Base-by-base conservation (phyloP, 2,888 invertebrate species). In the Drosophila pegasa region DNA sequence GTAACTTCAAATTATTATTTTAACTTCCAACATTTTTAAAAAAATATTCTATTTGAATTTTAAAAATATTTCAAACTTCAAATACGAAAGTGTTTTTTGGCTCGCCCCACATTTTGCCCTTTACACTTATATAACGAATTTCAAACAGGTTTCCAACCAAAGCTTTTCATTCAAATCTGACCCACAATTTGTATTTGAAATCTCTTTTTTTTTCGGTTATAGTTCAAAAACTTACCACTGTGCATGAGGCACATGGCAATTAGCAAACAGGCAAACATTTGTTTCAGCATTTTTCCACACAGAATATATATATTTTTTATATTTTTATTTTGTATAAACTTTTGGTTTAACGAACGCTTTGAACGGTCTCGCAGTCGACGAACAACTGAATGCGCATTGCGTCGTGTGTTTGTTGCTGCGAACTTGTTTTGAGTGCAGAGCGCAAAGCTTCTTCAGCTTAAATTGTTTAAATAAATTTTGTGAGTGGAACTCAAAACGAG, bases 211-310 rank as follows among this genome's bases (percentile, higher is more conserved):
- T 27, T 10, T 25, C 14, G 8, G n/a, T 7, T 18, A 3, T 7
- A 45, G 7, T 16, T 16, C 6, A 29, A 31, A 40, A 65, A 87
- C 91, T 90, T 80, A 91, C 91, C 91, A 65, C 79, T 87, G 66
- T 90, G 86, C 75, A 89, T 77, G 16, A 90, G 60, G 61, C 90
- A 89, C 71, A 91, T 78, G 67, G 90, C 85, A 74, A 91, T 64
- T 40, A 88, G 66, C 55, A 83, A 63, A 62, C 87, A 60, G 50
- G 65, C 82, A 48, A 89, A 75, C 51, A 91, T 67, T 81, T 91
- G 83, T 73, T 87, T 87, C 71, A 89, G 50, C 91, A 91, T 91
- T 71, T 80, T 87, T n/a, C 18, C 18, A 41, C 16, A 12, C 25
- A 20, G 9, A 62, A 18, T n/a, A 20, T 18, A 45, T 18, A 29